Evolutionary conservation across 2,888 invertebrate genomes (phyloP).

Genomic region (Aricia artaxerxes): DNA sequence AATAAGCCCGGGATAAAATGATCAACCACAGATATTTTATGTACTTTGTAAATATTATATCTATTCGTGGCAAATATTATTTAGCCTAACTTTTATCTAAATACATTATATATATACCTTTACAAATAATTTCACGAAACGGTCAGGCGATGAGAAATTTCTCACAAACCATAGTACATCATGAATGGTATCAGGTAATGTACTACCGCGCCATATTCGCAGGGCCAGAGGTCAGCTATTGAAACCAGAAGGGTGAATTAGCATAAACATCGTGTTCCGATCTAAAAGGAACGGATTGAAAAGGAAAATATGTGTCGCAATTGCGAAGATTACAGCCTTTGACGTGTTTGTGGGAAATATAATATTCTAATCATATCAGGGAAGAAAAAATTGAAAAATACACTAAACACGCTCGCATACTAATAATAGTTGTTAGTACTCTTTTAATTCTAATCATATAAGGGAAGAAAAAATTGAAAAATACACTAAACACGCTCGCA

Average conservation of each 20-base stretch:
- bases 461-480: background rate
- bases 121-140: conserved; percentile 4
- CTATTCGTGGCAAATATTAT: too few relatives aligned
- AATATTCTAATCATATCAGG: background rate
- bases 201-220: conserved; percentile 20
- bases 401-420: too few relatives aligned
- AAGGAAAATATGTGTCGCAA: conserved; percentile 6
- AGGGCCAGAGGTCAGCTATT: conserved; percentile 20
- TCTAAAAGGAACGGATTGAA: conserved; percentile 14
- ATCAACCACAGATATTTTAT: too few relatives aligned
- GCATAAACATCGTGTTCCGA: conserved; percentile 16
- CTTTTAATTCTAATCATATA: background rate
- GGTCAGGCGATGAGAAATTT: conserved; percentile 1
- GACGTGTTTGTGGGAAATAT: background rate
- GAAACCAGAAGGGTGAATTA: conserved; percentile 29
- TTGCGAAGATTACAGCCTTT: background rate
- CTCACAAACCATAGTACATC: conserved; percentile 16
- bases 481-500: too few relatives aligned
- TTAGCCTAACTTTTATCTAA: background rate
- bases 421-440: too few relatives aligned
- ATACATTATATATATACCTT: background rate
- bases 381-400: background rate
- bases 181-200: conserved; percentile 21
- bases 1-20: too few relatives aligned
- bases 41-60: background rate